phyloP scores from a whole-genome alignment of 2,113 vertebrate genomes.

The Balaeniceps rex region DNA sequence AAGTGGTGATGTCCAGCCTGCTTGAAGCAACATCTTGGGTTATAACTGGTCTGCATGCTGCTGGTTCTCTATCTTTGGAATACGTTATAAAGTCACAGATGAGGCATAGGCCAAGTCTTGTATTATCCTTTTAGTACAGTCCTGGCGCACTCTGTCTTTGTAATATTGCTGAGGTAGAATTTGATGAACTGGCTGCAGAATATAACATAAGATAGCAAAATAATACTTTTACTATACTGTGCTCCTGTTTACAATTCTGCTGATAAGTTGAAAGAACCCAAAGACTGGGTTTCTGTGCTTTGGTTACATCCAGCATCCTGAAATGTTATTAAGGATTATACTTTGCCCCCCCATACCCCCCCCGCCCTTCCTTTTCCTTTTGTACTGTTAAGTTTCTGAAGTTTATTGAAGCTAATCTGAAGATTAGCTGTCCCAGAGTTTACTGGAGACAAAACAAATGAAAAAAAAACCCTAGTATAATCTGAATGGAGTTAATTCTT shows the following conservation, averaged over 20 bases:
- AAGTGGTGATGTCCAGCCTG: background rate
- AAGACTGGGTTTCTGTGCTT: background rate
- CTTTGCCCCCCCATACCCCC: accelerated
- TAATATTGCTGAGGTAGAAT: background rate
- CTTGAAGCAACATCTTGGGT: background rate
- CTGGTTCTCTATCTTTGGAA: background rate
- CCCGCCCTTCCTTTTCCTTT: background rate
- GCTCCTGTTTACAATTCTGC: background rate
- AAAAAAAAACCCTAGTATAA: background rate
- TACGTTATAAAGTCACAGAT: background rate
- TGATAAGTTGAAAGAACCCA: background rate
- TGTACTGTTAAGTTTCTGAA: background rate
- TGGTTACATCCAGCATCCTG: background rate
- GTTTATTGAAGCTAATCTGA: background rate
- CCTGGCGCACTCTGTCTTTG: background rate
- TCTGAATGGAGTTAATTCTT: background rate
- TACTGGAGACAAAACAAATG: background rate
- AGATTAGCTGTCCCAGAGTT: background rate
- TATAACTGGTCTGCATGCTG: background rate
- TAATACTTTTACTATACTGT: background rate
- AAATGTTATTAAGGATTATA: background rate
- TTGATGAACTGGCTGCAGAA: background rate
- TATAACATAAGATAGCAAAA: background rate
- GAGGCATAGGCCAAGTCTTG: background rate
- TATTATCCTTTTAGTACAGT: background rate